Percentiles rank a stretch among this genome's conserved stretches.
Conservation (phyloP, 2,888 invertebrate species). For the Ariolimax columbianus region DNA sequence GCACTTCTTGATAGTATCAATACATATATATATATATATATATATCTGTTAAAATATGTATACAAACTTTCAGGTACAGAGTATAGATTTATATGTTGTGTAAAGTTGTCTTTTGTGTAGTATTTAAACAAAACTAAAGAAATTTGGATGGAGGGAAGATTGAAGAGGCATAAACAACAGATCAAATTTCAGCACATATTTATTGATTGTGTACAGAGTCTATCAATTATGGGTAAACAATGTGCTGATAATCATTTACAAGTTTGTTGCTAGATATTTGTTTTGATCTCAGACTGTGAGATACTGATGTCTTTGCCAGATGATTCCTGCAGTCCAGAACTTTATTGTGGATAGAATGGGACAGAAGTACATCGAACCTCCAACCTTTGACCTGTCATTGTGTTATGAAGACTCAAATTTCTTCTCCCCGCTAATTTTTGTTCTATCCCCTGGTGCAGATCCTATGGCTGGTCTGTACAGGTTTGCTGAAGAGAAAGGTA, state of each 20-base stretch:
- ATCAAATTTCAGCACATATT: too few species aligned
- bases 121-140: too few species aligned
- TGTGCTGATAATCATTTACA: not conserved
- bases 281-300: not conserved
- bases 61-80: too few species aligned
- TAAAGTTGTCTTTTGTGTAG: too few species aligned
- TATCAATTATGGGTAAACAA: too few species aligned
- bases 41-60: too few species aligned
- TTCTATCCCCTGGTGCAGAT: constrained; percentile 78
- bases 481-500: constrained; percentile 78
- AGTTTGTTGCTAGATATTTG: not conserved
- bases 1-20: too few species aligned
- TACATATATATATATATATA: too few species aligned
- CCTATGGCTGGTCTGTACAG: constrained; percentile 77
- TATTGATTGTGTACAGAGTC: too few species aligned
- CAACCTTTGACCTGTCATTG: constrained; percentile 77
- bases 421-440: constrained; percentile 77
- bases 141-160: too few species aligned
- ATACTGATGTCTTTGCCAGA: constrained; percentile 59
- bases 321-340: constrained; percentile 76
- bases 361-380: constrained; percentile 76
- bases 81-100: too few species aligned
- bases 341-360: constrained; percentile 77
- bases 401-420: constrained; percentile 76
- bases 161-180: too few species aligned